Conservation (phyloP, 1,140 invertebrate species). For the Limonius californicus region DNA sequence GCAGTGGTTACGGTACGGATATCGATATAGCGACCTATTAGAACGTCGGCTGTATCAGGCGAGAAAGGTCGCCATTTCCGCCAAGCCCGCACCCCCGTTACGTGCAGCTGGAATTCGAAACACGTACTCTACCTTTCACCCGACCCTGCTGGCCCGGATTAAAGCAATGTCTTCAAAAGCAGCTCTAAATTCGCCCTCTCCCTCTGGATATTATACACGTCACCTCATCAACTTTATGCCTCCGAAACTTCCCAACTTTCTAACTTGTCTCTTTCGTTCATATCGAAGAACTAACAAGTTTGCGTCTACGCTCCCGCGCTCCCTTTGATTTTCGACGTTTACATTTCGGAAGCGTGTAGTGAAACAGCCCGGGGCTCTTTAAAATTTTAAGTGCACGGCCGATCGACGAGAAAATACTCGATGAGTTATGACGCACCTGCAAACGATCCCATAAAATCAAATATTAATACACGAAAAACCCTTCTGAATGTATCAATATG, state of each 20-base stretch:
- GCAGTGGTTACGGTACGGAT: constrained; percentile 5
- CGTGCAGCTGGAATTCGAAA: constrained; percentile 4
- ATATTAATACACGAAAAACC: no score
- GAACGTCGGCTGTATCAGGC: not conserved
- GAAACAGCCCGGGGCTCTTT: not conserved
- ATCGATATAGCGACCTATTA: constrained; percentile 3
- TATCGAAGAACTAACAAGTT: constrained; percentile 10
- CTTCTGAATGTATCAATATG: no score
- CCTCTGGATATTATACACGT: constrained; percentile 19
- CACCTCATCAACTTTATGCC: constrained; percentile 17
- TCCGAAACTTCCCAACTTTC: constrained; percentile 14
- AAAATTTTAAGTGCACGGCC: constrained; percentile 5
- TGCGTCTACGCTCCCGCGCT: not conserved
- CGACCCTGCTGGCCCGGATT: constrained; percentile 15
- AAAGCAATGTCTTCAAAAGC: constrained; percentile 18
- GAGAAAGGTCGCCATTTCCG: constrained; percentile 2
- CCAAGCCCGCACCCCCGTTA: not conserved
- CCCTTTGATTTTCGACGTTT: constrained; percentile 7
- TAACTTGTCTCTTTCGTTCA: constrained; percentile 12
- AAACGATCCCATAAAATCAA: no score
- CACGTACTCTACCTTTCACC: constrained; percentile 17
- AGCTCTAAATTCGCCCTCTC: constrained; percentile 14
- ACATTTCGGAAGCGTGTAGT: not conserved
- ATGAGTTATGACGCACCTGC: no score
- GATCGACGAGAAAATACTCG: not conserved